Evolutionary conservation across 2,888 invertebrate genomes (phyloP), one percentile per base, ranked within the genome.

Genomic region (Cheilosia impressa): DNA sequence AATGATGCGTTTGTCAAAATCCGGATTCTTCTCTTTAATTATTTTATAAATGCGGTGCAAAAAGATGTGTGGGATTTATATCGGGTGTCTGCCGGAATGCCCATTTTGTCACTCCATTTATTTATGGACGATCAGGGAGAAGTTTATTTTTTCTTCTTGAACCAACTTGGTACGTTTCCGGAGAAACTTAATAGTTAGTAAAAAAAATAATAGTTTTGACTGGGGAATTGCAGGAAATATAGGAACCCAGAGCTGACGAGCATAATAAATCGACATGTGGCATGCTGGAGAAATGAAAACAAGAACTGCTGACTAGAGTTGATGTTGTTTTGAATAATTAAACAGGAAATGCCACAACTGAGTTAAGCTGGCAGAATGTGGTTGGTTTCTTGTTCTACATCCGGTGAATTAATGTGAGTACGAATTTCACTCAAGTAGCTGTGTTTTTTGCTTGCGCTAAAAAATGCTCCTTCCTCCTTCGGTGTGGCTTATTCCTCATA

Each of bases 251-350:
- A 17, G 27, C 62, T 34, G 19, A 47, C 27, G 34, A 38, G 38
- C 52, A 38, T 52, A 24, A 52, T 65, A 65, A 52, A 65, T n/a
- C n/a, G 38, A 65, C 41, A 13, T 38, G 38, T 38, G 38, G 38
- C 13, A 38, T 34, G 19, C 52, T n/a, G 2, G 22, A 38, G 50
- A 65, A 47, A 62, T 45, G 19, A 45, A 13, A 27, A n/a, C 17
- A 17, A 41, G 22, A 65, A 65, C 1, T 41, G n/a, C 17, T 41
- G 9, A 19, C 17, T 47, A 19, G 24, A 41, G 65, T 24, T 38
- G 10, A 24, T 17, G 7, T 50, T 38, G 15, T 38, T 5, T 24
- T 65, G 65, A 52, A 65, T 65, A 34, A 50, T 22, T 22, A 22
- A 65, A 15, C 15, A 34, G 38, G 3, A 38, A 52, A 52, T 22